Evolutionary conservation across 1,140 invertebrate species (phyloP).

Genomic region (Acromyrmex echinatior): DNA sequence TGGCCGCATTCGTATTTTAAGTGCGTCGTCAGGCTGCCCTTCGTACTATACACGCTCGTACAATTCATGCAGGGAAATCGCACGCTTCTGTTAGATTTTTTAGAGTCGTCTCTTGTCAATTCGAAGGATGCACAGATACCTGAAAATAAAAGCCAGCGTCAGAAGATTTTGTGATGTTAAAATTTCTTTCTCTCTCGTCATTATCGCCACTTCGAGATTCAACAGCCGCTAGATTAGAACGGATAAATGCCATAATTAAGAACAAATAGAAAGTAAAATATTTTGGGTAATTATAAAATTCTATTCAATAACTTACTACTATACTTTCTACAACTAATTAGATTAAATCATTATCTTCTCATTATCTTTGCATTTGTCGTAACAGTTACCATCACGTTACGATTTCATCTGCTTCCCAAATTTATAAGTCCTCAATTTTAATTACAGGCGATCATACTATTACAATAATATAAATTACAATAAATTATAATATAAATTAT

Average conservation of each 20-base stretch:
- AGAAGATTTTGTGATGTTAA: conserved; percentile 3
- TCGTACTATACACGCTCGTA: conserved; percentile 86
- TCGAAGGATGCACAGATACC: conserved; percentile 19
- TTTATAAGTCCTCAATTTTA: background rate
- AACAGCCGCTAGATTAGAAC: background rate
- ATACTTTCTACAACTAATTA: background rate
- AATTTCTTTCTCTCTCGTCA: background rate
- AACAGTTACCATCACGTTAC: background rate
- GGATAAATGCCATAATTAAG: background rate
- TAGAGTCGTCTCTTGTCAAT: conserved; percentile 6
- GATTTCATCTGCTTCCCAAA: background rate
- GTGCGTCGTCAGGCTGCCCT: conserved; percentile 87
- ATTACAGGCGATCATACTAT: too few relatives aligned
- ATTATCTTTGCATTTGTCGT: background rate
- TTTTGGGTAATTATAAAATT: background rate
- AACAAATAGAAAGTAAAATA: background rate
- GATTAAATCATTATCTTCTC: background rate
- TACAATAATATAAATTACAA: too few relatives aligned
- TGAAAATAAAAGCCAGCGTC: conserved; percentile 49
- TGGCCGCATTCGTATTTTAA: conserved; percentile 87
- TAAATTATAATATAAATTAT: too few relatives aligned
- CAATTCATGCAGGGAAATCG: conserved; percentile 88
- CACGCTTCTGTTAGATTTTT: conserved; percentile 56
- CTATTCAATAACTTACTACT: background rate
- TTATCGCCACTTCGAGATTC: background rate